phyloP scores from a whole-genome alignment of 2,888 invertebrate genomes.

The Hyposoter dolosus region DNA sequence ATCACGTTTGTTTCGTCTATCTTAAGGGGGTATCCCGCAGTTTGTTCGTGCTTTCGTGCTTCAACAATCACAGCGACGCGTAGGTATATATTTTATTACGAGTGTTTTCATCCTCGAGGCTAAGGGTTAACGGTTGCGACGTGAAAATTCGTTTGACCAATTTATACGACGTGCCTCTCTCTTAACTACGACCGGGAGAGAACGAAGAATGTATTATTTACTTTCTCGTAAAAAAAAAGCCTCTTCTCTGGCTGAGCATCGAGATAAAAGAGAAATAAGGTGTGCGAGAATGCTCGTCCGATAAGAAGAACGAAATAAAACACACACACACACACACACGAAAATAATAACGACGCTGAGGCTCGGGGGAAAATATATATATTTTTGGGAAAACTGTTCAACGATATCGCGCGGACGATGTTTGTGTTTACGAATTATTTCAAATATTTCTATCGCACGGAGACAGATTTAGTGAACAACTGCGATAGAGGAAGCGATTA shows the following conservation, averaged over 20 bases:
- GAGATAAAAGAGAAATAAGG: conserved; percentile 33
- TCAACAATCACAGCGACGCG: conserved; percentile 26
- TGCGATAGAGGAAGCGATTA: conserved; percentile 7
- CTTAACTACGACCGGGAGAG: conserved; percentile 3
- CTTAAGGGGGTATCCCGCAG: conserved; percentile 36
- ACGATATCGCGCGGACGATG: not conserved
- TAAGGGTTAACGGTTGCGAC: conserved; percentile 11
- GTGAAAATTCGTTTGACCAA: conserved; percentile 50
- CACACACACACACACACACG: too few species aligned
- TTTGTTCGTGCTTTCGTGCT: conserved; percentile 34
- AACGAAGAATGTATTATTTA: conserved; percentile 28
- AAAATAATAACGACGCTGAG: not conserved
- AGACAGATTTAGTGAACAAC: not conserved
- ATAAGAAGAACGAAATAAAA: conserved; percentile 17
- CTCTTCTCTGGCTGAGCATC: not conserved
- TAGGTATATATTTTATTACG: conserved; percentile 34
- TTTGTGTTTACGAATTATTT: conserved; percentile 22
- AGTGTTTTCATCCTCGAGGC: conserved; percentile 5
- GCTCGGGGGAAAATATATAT: not conserved
- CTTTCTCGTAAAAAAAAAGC: not conserved
- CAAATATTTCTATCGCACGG: conserved; percentile 17
- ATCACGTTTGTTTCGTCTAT: conserved; percentile 68
- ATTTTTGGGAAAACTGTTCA: not conserved
- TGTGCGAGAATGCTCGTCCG: not conserved
- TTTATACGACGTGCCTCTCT: conserved; percentile 25